Base-by-base conservation (phyloP, 2,113 vertebrate species). In the Alaudala cheleensis region DNA sequence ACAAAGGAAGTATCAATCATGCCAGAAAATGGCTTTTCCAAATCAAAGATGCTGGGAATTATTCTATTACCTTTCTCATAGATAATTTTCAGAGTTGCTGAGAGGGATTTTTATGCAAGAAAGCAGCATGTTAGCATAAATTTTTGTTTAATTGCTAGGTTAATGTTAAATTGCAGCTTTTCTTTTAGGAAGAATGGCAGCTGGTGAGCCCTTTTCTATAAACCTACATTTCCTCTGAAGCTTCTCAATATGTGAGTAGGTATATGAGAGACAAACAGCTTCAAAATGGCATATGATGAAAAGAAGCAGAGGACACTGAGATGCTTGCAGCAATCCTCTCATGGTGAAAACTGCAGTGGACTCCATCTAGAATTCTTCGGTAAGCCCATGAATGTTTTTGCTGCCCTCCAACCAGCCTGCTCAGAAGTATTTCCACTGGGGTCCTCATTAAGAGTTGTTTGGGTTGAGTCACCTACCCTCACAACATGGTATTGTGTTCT, bases 1-100 rank as follows among this genome's bases (percentile, higher is more conserved):
- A 97, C 91, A 97, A 96, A 96, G 71, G 80, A 95, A 96, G 53
- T 92, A 81, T 96, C 94, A 97, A 92, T 93, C 88, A 92, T 45
- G 70, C 62, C 71, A 91, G 71, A 95, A 93, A 95, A 96, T 40
- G 67, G 61, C 70, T 94, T 79, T 92, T 94, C 64, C 84, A 95
- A 96, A 94, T 86, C 93, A 94, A 95, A 88, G 86, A 96, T 89
- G 92, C 73, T 72, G 91, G 92, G 88, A 96, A 93, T 94, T 92
- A 95, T 90, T 95, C 86, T 89, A 97, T 97, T 92, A 87, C 90
- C 57, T 95, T 96, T 92, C 92, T 92, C 4, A 0, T 2, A 71
- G 77, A 92, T 83, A 90, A 94, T 92, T 93, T 93, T 74, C 85
- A 81, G 73, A 95, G 77, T 56, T 72, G 61, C 90, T 93, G 74